phyloP scores from a whole-genome alignment of 2,797 vertebrate species.

The Premnoplex brunnescens region DNA sequence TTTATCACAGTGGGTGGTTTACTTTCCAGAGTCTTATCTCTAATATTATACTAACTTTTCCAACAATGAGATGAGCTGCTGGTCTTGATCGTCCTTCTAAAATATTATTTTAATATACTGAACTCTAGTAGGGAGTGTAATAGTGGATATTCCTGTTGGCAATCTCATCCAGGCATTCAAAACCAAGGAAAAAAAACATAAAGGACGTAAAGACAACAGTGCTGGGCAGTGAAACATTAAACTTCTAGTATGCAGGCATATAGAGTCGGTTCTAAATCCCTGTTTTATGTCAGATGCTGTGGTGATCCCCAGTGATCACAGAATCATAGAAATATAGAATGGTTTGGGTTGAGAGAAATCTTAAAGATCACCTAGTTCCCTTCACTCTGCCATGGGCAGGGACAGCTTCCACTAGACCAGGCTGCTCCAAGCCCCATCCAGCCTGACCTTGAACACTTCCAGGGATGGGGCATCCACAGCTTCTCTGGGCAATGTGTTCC shows the following conservation, averaged over 20 bases:
- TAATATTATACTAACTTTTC: background rate
- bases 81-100: background rate
- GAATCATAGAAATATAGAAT: too few relatives aligned
- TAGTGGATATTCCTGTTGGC: background rate
- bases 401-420: background rate
- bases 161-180: background rate
- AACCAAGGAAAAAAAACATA: background rate
- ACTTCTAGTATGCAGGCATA: background rate
- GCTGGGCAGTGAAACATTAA: background rate
- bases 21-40: background rate
- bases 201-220: background rate
- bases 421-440: background rate
- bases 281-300: background rate
- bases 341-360: background rate
- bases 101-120: background rate
- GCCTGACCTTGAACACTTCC: background rate
- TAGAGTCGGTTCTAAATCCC: fast-evolving
- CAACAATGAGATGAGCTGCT: background rate
- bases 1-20: background rate
- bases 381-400: background rate
- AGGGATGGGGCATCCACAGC: background rate
- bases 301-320: too few relatives aligned
- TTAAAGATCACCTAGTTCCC: background rate
- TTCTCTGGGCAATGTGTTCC: background rate
- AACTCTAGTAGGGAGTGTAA: background rate